phyloP scores from a whole-genome alignment of 2,888 invertebrate species.

The Sphaerophoria taeniata region DNA sequence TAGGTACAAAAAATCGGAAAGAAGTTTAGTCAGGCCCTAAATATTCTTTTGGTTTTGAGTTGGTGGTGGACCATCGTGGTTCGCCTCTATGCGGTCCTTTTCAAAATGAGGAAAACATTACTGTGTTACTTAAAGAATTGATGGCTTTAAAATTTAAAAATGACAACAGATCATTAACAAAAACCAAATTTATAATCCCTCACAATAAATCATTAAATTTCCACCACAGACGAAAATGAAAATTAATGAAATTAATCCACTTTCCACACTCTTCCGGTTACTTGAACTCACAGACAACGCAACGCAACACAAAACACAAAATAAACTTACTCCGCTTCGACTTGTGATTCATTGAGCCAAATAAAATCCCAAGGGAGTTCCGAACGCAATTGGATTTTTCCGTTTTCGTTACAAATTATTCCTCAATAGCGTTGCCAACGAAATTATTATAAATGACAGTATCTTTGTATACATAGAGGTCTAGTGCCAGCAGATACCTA shows the following conservation, averaged over 20 bases:
- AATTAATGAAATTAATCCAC: slow-evolving; percentile 73
- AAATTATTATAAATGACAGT: slow-evolving; percentile 73
- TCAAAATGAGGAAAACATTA: no score
- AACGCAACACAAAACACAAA: not conserved
- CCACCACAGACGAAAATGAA: slow-evolving; percentile 37
- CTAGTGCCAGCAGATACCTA: slow-evolving; percentile 28
- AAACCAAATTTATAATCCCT: not conserved
- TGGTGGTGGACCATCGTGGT: no score
- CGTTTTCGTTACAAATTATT: slow-evolving; percentile 52
- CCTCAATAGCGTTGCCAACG: slow-evolving; percentile 30
- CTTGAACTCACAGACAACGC: not conserved
- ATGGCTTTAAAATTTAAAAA: not conserved
- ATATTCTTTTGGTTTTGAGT: no score
- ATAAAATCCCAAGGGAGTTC: slow-evolving; percentile 29
- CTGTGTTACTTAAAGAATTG: not conserved
- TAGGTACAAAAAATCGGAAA: no score
- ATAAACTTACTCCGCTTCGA: slow-evolving; percentile 2
- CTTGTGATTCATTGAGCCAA: slow-evolving; percentile 65
- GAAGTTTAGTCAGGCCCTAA: no score
- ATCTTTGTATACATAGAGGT: not conserved
- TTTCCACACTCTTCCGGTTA: slow-evolving; percentile 42
- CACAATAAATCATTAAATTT: slow-evolving; percentile 17
- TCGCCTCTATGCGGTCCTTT: no score
- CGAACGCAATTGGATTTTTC: slow-evolving; percentile 63
- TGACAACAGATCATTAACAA: not conserved